Conservation (phyloP, 92 coral and sea anemone genomes). For the Epizoanthus rinbou region DNA sequence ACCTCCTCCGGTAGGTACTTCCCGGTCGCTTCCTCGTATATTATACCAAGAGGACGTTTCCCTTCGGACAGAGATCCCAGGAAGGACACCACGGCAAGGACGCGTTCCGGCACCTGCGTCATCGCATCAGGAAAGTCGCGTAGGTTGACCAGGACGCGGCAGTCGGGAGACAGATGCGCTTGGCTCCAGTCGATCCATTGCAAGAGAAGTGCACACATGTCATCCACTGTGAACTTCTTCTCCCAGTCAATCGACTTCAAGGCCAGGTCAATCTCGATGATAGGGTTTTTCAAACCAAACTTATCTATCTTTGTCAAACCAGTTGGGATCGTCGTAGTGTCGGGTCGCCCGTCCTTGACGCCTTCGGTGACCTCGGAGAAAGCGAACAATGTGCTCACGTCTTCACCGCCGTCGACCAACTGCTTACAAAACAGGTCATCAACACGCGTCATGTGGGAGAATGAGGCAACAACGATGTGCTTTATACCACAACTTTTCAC, state of each 20-base stretch:
- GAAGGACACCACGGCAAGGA: conserved; percentile 57
- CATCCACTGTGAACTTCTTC: conserved; percentile 39
- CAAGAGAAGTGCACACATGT: conserved; percentile 48
- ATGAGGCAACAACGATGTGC: conserved; percentile 63
- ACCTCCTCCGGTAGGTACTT: conserved; percentile 73
- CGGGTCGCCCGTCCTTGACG: conserved; percentile 36
- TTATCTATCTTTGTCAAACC: conserved; percentile 54
- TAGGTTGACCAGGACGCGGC: conserved; percentile 68
- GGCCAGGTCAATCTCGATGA: conserved; percentile 62
- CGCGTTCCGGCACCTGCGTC: conserved; percentile 54
- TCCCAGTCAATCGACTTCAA: conserved; percentile 47
- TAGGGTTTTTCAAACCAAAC: conserved; percentile 48
- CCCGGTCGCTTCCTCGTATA: conserved; percentile 71
- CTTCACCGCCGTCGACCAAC: conserved; percentile 58
- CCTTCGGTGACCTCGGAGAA: conserved; percentile 58
- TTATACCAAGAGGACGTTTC: conserved; percentile 73
- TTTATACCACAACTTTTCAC: conserved; percentile 63
- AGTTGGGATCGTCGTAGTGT: conserved; percentile 47
- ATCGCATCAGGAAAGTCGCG: conserved; percentile 80
- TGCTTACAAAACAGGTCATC: conserved; percentile 57
- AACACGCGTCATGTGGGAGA: conserved; percentile 67
- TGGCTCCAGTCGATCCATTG: conserved; percentile 64
- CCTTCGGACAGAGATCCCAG: conserved; percentile 53
- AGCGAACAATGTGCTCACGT: conserved; percentile 55
- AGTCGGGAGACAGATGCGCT: conserved; percentile 50